Base-by-base conservation (phyloP, 2,797 vertebrate genomes). In the Silurus aristotelis region DNA sequence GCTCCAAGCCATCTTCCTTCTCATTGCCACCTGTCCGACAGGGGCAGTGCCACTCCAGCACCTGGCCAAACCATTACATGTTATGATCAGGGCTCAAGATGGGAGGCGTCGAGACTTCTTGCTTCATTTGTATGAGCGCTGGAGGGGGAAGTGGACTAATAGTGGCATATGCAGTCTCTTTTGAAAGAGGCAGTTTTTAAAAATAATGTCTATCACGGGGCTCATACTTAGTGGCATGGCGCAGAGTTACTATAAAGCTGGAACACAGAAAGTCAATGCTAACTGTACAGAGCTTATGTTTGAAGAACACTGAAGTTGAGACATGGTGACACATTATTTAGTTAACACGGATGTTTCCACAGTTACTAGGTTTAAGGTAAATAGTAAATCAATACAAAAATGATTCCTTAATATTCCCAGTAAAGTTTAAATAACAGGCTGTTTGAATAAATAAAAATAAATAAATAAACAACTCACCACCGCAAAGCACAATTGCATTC, bases 21-120 rank as follows among this genome's bases (percentile, higher is more conserved):
- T 82, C 91, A 89, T 43, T 78, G 90, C 94, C 94, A 95, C 94
- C 94, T 95, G 95, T 94, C 94, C 92, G 87, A 89, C 91, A 93
- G 91, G 92, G 92, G 92, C 94, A 93, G 94, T 93, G 93, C 93
- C 94, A 93, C 93, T 93, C 92, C 90, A 48, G 90, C 94, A 95
- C 93, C 94, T 95, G 94, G 94, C 90, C 89, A 89, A 90, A 85
- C 92, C 90, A 92, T 93, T 93, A 92, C 92, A 90, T 91, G 91
- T 89, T 83, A 92, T 93, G 93, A 94, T 95, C 93, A 93, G 93
- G 93, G 92, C 92, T 90, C 82, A 89, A 91, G 91, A 93, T 91
- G 86, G 91, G 92, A 92, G 92, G 93, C 89, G 91, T 89, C 87
- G 87, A 80, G 88, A 88, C 92, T 90, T 91, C 90, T 90, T 90